These are phyloP conservation scores for Hemibates koningsi DNA, from an alignment of 2,113 vertebrate species.

Conservation along the genomic window DNA sequence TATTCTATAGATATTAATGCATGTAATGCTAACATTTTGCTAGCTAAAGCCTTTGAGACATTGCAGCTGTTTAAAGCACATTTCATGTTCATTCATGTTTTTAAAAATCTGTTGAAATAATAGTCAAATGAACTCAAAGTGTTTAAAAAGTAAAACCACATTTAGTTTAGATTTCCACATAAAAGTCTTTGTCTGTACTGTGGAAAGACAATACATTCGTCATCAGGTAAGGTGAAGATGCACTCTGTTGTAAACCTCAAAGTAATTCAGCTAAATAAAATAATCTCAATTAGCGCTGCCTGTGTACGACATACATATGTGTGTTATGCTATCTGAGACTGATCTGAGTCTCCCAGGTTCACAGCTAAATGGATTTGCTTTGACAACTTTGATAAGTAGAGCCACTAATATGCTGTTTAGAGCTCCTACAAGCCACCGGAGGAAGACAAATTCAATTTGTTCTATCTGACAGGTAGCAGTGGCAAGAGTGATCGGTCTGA, in stretches of 20 bases:
- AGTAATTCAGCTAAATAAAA: background rate
- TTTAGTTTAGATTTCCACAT: background rate
- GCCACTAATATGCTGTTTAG: constrained; percentile 71
- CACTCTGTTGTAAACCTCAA: background rate
- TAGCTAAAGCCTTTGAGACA: background rate
- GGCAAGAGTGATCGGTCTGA: constrained; percentile 58
- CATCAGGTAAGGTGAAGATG: background rate
- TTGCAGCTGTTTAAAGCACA: background rate
- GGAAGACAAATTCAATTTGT: constrained; percentile 79
- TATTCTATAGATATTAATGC: background rate
- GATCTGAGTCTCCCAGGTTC: constrained; percentile 40
- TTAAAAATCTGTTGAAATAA: background rate
- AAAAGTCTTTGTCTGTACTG: background rate
- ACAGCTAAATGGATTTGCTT: constrained; percentile 62
- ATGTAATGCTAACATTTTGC: background rate
- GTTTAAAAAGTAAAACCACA: background rate
- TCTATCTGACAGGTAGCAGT: constrained; percentile 67
- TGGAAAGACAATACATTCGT: background rate
- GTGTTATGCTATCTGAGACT: constrained; percentile 32
- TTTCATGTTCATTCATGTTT: background rate
- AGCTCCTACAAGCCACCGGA: constrained; percentile 63
- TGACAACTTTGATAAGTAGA: constrained; percentile 75
- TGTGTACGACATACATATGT: background rate
- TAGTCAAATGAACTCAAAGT: background rate
- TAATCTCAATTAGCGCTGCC: background rate